phyloP scores from a whole-genome alignment of 2,113 vertebrate species.

The Hystrix cristata region DNA sequence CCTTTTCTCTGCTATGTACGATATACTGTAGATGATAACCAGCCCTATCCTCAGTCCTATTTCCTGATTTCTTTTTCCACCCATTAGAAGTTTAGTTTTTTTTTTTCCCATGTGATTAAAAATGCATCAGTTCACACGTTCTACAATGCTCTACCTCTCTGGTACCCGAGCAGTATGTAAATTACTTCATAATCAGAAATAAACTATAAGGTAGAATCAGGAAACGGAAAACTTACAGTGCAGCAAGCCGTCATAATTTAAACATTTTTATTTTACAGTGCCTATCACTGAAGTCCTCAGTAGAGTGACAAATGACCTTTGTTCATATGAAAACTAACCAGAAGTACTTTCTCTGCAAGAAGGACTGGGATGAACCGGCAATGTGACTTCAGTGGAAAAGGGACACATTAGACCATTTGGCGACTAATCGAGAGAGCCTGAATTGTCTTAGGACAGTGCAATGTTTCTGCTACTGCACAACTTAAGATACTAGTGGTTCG shows the following conservation, averaged over 20 bases:
- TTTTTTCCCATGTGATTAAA: constrained; percentile 33
- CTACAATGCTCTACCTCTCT: not conserved
- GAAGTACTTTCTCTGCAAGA: constrained; percentile 24
- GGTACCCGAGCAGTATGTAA: constrained; percentile 26
- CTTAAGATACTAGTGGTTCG: not conserved
- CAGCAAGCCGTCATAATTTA: constrained; percentile 43
- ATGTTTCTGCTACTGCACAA: not conserved
- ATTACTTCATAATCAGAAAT: constrained; percentile 57
- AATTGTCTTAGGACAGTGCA: not conserved
- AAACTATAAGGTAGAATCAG: not conserved
- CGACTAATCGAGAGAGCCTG: not conserved
- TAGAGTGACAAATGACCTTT: constrained; percentile 18
- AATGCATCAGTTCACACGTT: not conserved
- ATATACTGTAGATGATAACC: not conserved
- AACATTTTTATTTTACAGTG: constrained; percentile 72
- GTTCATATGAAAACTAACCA: constrained; percentile 62
- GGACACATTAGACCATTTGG: not conserved
- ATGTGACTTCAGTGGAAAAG: not conserved
- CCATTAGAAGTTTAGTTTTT: not conserved
- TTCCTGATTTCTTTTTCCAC: not conserved
- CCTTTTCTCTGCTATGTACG: not conserved
- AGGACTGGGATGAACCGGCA: not conserved
- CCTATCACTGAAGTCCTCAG: constrained; percentile 50
- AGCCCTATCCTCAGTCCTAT: not conserved
- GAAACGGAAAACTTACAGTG: not conserved